Evolutionary conservation across 2,888 invertebrate genomes (phyloP).

Genomic region (Uropetala carovei): DNA sequence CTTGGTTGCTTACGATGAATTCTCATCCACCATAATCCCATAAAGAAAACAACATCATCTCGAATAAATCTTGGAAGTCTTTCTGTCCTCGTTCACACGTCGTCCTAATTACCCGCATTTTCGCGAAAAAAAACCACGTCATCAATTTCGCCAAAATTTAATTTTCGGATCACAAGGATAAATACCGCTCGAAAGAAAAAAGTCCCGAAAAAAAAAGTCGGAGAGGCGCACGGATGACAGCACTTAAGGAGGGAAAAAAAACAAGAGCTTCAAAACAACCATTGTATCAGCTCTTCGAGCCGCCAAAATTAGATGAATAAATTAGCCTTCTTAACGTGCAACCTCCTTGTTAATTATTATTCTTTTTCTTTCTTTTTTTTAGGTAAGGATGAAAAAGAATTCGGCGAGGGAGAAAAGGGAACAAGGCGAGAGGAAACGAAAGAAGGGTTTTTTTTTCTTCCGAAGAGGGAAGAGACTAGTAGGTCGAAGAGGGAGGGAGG

Average conservation of each 20-base stretch:
- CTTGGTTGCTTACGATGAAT: too few relatives aligned
- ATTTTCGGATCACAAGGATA: slow-evolving; percentile 48
- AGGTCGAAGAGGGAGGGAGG: neutral
- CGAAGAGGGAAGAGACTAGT: neutral
- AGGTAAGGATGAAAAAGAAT: too few relatives aligned
- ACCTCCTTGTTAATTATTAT: slow-evolving; percentile 32
- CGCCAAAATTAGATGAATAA: slow-evolving; percentile 59
- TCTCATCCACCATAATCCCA: too few relatives aligned
- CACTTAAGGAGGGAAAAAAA: neutral
- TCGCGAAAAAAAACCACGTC: neutral
- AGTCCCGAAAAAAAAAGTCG: slow-evolving; percentile 1
- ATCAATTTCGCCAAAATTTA: slow-evolving; percentile 54
- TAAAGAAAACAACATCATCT: too few relatives aligned
- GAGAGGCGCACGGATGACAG: neutral
- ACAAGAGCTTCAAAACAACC: slow-evolving; percentile 34
- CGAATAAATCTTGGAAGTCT: too few relatives aligned
- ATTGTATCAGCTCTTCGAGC: slow-evolving; percentile 26
- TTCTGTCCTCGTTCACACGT: too few relatives aligned
- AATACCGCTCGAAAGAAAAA: neutral
- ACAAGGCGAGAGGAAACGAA: neutral
- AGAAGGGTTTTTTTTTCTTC: neutral
- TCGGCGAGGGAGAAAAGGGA: neutral
- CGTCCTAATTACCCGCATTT: too few relatives aligned
- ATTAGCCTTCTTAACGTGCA: slow-evolving; percentile 48
- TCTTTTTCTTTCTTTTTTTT: neutral